Evolutionary conservation across 2,888 invertebrate genomes (phyloP).

Genomic region (Nesidiocoris tenuis): DNA sequence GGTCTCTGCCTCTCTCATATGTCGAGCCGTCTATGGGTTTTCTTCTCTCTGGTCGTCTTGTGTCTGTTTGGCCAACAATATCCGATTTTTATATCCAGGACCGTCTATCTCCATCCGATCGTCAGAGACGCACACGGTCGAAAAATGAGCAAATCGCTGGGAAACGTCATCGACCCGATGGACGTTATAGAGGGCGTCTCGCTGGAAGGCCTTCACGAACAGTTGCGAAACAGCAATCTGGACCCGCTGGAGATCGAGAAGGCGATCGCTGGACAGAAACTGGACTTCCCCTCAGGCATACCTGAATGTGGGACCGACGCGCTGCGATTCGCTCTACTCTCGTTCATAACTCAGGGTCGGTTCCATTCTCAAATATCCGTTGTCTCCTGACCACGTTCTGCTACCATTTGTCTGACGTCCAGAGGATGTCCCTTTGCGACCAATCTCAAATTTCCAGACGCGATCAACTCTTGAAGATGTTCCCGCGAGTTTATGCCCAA

Average conservation of each 20-base stretch:
- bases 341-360: conserved; percentile 76
- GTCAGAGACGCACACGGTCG: conserved; percentile 96
- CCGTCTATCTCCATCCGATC: conserved; percentile 94
- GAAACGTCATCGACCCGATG: conserved; percentile 96
- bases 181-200: conserved; percentile 89
- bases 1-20: too few species aligned
- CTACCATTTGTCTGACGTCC: too few species aligned
- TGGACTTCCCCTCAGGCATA: conserved; percentile 79
- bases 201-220: conserved; percentile 74
- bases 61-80: too few species aligned
- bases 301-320: conserved; percentile 97
- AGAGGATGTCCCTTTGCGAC: background rate
- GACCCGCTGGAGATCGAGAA: conserved; percentile 78
- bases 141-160: conserved; percentile 98
- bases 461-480: too few species aligned
- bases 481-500: too few species aligned
- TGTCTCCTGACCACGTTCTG: too few species aligned
- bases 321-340: conserved; percentile 84
- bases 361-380: too few species aligned
- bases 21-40: too few species aligned
- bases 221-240: conserved; percentile 75
- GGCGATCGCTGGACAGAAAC: conserved; percentile 66
- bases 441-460: background rate
- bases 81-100: conserved; percentile 59
- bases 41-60: too few species aligned